Evolutionary conservation across 2,797 vertebrate species (phyloP), one percentile per base, ranked within the genome.

Genomic region (Melanotaenia trifasciata): DNA sequence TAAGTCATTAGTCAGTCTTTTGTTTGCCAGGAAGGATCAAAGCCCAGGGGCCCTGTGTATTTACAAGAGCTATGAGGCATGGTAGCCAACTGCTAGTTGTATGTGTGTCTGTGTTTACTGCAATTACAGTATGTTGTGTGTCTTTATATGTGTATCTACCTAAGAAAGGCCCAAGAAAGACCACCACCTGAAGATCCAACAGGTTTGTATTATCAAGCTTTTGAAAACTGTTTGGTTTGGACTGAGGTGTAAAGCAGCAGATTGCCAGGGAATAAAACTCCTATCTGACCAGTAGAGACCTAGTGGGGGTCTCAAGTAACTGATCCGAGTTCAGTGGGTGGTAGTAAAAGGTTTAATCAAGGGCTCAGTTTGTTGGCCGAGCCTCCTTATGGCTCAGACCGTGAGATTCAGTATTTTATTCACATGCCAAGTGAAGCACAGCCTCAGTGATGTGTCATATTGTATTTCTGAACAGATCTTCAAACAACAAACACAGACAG

Each of bases 11-110:
- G 86, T 92, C 84, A 64, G 75, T 78, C 66, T 85, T 86, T 90
- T 89, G 87, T 90, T 91, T 82, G 85, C 85, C 83, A 84, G 70
- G 62, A 90, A 74, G 75, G 90, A 92, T 94, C 85, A 94, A 92
- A 92, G 89, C 72, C 78, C 70, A 63, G 58, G 62, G 80, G 84
- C 69, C 74, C 53, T 33, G 45, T 64, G 74, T 86, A 70, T 87
- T 85, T 86, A 83, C 64, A 67, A 58, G 70, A 65, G 58, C 54
- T 74, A 56, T 8, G 58, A 35, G 64, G 35, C 72, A 58, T 78
- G 72, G 80, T 78, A 77, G 70, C 78, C 81, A 79, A 68, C 73
- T 70, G 69, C 0, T 9, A 76, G 62, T 60, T 83, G 67, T 76
- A 64, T 78, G 64, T 66, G 67, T 33, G 67, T 1, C 6, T 57